Conservation (phyloP, 2,797 vertebrate species). For the Crotalus adamanteus region DNA sequence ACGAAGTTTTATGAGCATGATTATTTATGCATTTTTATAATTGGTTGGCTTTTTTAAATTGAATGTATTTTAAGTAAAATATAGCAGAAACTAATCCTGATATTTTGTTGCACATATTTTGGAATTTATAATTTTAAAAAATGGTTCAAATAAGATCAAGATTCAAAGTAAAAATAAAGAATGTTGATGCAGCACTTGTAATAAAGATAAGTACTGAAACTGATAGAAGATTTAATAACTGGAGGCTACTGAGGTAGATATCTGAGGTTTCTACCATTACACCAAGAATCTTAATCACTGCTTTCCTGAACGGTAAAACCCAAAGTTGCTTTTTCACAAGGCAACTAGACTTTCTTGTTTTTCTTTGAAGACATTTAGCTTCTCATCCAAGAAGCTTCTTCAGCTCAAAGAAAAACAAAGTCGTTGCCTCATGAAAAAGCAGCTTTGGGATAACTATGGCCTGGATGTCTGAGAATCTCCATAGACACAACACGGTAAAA, state of each 20-base stretch:
- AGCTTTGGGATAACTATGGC: no score
- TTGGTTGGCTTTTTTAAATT: background rate
- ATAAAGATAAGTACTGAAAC: background rate
- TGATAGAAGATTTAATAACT: background rate
- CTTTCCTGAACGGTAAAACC: background rate
- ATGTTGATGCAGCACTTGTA: background rate
- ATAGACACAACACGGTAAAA: background rate
- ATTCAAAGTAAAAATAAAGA: background rate
- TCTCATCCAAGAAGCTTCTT: no score
- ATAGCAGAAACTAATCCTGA: background rate
- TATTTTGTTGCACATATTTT: background rate
- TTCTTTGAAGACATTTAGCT: no score
- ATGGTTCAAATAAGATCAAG: background rate
- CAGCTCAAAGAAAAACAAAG: no score
- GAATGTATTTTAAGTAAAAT: background rate
- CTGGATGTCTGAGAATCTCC: no score
- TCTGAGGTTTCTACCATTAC: background rate
- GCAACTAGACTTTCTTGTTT: no score
- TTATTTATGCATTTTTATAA: conserved; percentile 42
- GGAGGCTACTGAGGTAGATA: background rate
- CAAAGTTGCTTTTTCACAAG: no score
- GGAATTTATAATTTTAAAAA: background rate
- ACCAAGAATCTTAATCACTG: background rate
- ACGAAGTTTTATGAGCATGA: background rate
- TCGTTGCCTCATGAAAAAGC: no score